Evolutionary conservation across 2,113 vertebrate species (phyloP), one percentile per base, ranked within the genome.

Genomic region (Acanthisitta chloris): DNA sequence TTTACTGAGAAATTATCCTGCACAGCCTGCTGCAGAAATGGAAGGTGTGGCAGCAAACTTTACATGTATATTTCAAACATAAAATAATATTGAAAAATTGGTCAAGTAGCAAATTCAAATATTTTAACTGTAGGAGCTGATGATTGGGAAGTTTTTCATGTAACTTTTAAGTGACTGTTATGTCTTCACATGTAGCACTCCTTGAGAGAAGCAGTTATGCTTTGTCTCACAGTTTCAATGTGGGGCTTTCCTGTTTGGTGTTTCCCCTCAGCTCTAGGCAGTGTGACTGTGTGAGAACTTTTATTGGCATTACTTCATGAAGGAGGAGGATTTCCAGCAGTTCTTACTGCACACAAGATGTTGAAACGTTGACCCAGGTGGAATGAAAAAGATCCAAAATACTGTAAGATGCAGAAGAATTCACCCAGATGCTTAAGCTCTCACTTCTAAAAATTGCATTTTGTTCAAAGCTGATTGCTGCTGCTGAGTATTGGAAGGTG

Each of bases 171-270:
- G 19, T 29, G 28, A 15, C 49, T 62, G 34, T 12, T n/a, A 18
- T 1, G 1, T 55, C n/a, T 79, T 76, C 24, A 24, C 5, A 29
- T 38, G 7, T 54, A 54, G 33, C 3, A 55, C 23, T 52, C 33
- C 31, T 38, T 29, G 31, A 51, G 29, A 79, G 24, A 10, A 83
- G n/a, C 29, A 28, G 40, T 51, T 23, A 10, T 28, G 31, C 49
- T 43, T 49, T 57, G 17, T 62, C 28, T 54, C 4, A 17, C 2
- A 12, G 10, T 34, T 70, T 62, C 76, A 36, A 24, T 0, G 0
- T 51, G 11, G 0, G 9, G 31, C 42, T 86, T 46, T 88, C 25
- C 23, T 52, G 2, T 65, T 77, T 21, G 38, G 8, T 36, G 33
- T 42, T 82, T 80, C 59, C 21, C 17, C 34, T 72, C 31, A 34